Conservation (phyloP, 1,140 invertebrate species). For the Bombus confusus region DNA sequence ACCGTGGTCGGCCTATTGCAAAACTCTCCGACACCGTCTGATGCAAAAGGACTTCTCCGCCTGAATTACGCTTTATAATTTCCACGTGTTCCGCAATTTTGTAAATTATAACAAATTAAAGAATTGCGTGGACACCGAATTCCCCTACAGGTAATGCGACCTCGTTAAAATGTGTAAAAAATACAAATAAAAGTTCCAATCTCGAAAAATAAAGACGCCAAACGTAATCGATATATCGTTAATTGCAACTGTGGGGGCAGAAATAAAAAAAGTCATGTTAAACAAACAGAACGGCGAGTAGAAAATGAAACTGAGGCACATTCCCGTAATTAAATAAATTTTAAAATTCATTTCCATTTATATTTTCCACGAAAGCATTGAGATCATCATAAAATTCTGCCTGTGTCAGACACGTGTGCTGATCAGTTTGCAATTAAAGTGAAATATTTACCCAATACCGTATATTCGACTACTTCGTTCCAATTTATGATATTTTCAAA, state of each 20-base stretch:
- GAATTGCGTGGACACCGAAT: neutral
- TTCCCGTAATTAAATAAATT: neutral
- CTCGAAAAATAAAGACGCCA: neutral
- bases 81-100: neutral
- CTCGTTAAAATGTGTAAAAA: no score
- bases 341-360: neutral
- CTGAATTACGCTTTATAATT: conserved; percentile 17
- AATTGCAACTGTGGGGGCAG: no score
- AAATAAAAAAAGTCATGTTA: no score
- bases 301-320: neutral
- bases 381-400: no score
- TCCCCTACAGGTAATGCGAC: neutral
- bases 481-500: neutral
- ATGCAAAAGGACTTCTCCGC: conserved; percentile 17
- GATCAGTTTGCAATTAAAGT: neutral
- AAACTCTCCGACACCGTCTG: conserved; percentile 33
- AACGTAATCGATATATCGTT: no score
- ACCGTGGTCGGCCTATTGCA: conserved; percentile 62
- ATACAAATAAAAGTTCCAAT: neutral
- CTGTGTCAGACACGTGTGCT: neutral
- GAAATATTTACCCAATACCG: neutral
- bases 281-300: no score
- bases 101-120: neutral
- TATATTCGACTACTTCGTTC: neutral
- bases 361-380: neutral